Conservation (phyloP, 2,797 vertebrate species). For the Microctenopoma steveboyesi region DNA sequence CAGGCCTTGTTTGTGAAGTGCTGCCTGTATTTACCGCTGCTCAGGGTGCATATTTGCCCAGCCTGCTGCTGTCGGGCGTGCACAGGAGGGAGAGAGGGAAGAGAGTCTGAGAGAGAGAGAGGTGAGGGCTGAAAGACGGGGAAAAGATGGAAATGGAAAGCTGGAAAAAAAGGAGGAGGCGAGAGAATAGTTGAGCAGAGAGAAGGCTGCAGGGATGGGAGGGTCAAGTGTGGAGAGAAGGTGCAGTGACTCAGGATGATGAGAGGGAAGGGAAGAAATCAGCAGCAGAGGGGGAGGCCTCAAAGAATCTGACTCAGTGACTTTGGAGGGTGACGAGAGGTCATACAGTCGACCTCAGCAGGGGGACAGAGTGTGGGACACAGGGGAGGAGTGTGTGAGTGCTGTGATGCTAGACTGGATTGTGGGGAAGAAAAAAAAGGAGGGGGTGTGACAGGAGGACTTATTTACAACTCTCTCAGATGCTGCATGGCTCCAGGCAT, state of each 20-base stretch:
- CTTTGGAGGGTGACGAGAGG: slow-evolving; percentile 44
- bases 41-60: slow-evolving; percentile 82
- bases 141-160: slow-evolving; percentile 9
- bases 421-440: not conserved
- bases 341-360: slow-evolving; percentile 25
- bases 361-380: slow-evolving; percentile 8
- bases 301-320: slow-evolving; percentile 59
- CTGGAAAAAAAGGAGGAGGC: not conserved
- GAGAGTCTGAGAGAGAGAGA: slow-evolving; percentile 5
- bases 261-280: slow-evolving; percentile 38
- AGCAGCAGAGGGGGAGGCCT: slow-evolving; percentile 21
- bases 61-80: slow-evolving; percentile 69
- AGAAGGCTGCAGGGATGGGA: slow-evolving; percentile 1
- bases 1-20: slow-evolving; percentile 85
- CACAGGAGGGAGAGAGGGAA: slow-evolving; percentile 24
- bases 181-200: not conserved
- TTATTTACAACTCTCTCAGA: slow-evolving; percentile 44
- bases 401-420: slow-evolving; percentile 42
- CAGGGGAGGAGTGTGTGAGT: slow-evolving; percentile 5
- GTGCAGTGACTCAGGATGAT: slow-evolving; percentile 13
- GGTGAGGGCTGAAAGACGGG: not conserved
- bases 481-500: slow-evolving; percentile 28
- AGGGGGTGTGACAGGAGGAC: slow-evolving; percentile 19
- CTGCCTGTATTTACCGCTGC: slow-evolving; percentile 85
- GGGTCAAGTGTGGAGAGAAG: slow-evolving; percentile 35